Evolutionary conservation across 2,113 vertebrate species (phyloP), one percentile per base, ranked within the genome.

Genomic region (Actinemys pallida): DNA sequence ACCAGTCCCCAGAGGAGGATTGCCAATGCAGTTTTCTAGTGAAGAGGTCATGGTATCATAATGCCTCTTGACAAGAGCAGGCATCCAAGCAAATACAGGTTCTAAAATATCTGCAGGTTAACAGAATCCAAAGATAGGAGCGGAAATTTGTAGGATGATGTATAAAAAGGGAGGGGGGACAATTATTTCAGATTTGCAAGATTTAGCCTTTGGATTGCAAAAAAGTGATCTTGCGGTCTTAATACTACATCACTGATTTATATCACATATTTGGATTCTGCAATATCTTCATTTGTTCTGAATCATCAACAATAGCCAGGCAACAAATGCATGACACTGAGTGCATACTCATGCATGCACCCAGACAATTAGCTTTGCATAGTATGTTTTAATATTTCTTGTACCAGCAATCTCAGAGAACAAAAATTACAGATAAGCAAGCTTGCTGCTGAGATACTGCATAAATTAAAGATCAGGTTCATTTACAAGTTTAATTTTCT

Each of bases 231-330:
- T 69, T 88, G 62, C 3, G 81, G 53, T 24, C 39, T 45, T 76
- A 25, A n/a, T 50, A 79, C 49, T 87, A 42, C 88, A 90, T 94
- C 53, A 54, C 88, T 93, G 90, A 57, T 54, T 94, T 93, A 88
- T 53, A 92, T 53, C 84, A 42, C 31, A 14, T 84, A 91, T 94
- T 94, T 84, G 49, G 72, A 52, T 93, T 90, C 86, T 92, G 53
- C 85, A 57, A 92, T 53, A 85, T 83, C 49, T 53, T 87, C 92
- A 47, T 47, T 92, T 85, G 76, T 82, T 27, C 53, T 94, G 2
- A 45, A 76, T 24, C 42, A 45, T 27, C 20, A 45, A 6, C 20
- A 92, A 94, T 78, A 86, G 89, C 72, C 83, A 93, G 81, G 86
- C 52, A 94, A 88, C 57, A 81, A 75, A 92, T 75, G 39, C 78